Evolutionary conservation across 2,113 vertebrate species (phyloP).

Genomic region (Mungos mungo): DNA sequence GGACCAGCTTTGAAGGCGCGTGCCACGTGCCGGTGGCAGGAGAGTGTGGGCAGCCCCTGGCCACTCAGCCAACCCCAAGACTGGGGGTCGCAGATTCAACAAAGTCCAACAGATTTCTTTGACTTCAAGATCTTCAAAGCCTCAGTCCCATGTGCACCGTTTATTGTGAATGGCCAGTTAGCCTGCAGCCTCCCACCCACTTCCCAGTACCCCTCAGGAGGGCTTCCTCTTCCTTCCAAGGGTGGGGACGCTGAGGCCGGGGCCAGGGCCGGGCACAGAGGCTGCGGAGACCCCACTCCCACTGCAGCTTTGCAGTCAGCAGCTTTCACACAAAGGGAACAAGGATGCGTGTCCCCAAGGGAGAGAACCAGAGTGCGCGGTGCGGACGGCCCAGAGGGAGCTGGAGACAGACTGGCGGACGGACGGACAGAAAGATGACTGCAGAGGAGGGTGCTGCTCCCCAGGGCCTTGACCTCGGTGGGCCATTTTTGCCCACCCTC

Average conservation of each 20-base stretch:
- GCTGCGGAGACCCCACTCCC: background rate
- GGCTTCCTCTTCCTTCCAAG: background rate
- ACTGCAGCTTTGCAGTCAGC: background rate
- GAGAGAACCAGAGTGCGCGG: background rate
- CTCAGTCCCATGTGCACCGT: too few species aligned
- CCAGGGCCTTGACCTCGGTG: background rate
- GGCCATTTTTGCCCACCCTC: too few species aligned
- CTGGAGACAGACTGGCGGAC: background rate
- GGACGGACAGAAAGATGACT: background rate
- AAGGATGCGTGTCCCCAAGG: background rate
- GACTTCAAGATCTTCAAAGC: background rate
- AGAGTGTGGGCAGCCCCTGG: background rate
- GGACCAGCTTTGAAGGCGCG: background rate
- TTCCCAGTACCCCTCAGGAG: background rate
- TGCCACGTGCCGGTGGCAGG: background rate
- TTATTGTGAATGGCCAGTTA: background rate
- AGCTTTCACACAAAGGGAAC: too few species aligned
- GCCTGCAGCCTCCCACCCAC: fast-evolving
- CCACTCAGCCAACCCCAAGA: background rate
- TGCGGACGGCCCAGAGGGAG: background rate
- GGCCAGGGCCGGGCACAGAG: background rate
- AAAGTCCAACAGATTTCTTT: too few species aligned
- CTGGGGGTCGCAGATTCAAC: background rate
- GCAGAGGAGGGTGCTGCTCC: background rate
- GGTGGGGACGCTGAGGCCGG: background rate